Base-by-base conservation (phyloP, 2,797 vertebrate species). In the Carapus acus region DNA sequence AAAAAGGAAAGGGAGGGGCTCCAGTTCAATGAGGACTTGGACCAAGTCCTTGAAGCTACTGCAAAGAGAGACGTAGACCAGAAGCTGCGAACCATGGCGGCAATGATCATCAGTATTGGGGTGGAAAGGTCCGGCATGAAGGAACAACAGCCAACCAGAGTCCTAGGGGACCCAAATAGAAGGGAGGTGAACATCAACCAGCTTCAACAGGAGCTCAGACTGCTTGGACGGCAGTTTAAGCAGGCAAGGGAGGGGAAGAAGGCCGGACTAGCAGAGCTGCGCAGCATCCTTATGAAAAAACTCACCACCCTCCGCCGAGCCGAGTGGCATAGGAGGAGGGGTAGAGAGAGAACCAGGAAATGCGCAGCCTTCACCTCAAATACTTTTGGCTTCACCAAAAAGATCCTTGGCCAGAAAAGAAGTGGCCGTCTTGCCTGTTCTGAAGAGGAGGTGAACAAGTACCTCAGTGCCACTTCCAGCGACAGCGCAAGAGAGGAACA, bases 221-320 rank as follows among this genome's bases (percentile, higher is more conserved):
- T 11, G 11, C 27, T 29, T 5, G 11, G 27, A 11, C 27, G 11
- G 20, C 22, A 22, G 43, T 21, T 23, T 14, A 21, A 23, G 43
- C 9, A 23, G 34, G 34, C 12, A 7, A 7, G 21, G 16, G 20
- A 44, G 43, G 21, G 27, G 16, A 23, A 44, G 22, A 44, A 23
- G 43, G 43, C 14, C 27, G 43, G 21, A 44, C 21, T 43, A n/a
- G n/a, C n/a, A n/a, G n/a, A n/a, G 16, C 40, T 42, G 6, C 16
- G 17, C 40, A 16, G 43, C 38, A 37, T 53, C 13, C 38, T 47
- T 14, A 37, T 42, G 43, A 53, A 39, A 39, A 53, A 15, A 43
- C 43, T 53, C 8, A 12, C 19, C 4, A 45, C 23, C 21, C 43
- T 45, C 15, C 43, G n/a, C 15, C 21, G 43, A 24, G 43, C 43